phyloP scores from a whole-genome alignment of 2,113 vertebrate species.

The Brienomyrus longianalis region DNA sequence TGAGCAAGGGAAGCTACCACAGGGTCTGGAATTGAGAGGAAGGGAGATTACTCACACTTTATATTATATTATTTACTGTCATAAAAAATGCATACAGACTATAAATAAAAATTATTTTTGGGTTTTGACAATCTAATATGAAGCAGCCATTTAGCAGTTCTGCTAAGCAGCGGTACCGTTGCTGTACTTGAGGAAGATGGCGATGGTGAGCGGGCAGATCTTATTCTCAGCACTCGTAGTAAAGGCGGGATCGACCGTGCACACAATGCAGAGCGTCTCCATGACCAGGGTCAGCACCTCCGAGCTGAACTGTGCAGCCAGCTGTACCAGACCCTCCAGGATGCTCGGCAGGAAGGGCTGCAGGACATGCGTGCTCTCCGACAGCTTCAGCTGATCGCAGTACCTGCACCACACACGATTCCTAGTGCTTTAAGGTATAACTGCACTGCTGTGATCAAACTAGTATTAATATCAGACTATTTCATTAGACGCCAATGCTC shows the following conservation, averaged over 20 bases:
- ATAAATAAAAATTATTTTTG: not conserved
- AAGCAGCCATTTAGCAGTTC: not conserved
- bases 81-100: not conserved
- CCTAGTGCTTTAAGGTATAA: not conserved
- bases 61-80: not conserved
- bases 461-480: not conserved
- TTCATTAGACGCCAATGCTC: not conserved
- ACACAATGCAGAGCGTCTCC: conserved; percentile 95
- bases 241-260: conserved; percentile 84
- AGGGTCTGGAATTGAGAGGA: conserved; percentile 65
- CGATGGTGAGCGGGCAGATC: conserved; percentile 96
- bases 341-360: conserved; percentile 93
- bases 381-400: conserved; percentile 93
- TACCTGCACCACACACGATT: conserved; percentile 60
- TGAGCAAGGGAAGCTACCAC: conserved; percentile 93
- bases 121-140: not conserved
- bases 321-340: conserved; percentile 86
- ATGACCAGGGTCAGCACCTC: conserved; percentile 95
- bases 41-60: not conserved
- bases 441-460: not conserved
- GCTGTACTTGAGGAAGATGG: conserved; percentile 95
- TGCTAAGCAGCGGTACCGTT: conserved; percentile 65
- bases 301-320: conserved; percentile 91
- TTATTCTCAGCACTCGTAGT: conserved; percentile 89
- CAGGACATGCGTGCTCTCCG: conserved; percentile 85